Percentiles rank a stretch among this genome's conserved stretches.
These are phyloP conservation scores for Drosophila mettleri DNA, from an alignment of 2,888 invertebrate species.

Conservation along the genomic window DNA sequence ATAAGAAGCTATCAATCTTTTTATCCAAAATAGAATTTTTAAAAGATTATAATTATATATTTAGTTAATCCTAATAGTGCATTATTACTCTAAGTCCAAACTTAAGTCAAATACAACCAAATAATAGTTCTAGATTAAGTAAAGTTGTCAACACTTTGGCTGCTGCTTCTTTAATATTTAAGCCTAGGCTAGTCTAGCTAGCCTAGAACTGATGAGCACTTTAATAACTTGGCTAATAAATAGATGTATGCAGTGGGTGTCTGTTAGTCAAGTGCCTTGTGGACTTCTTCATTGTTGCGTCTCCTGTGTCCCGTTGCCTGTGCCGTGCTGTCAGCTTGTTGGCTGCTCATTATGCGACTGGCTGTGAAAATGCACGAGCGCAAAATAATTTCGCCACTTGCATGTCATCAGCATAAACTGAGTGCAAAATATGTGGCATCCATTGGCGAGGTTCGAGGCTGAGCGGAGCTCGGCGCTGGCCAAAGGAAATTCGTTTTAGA, in stretches of 20 bases:
- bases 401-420: slow-evolving; percentile 84
- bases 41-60: too few relatives aligned
- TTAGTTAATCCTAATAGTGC: too few relatives aligned
- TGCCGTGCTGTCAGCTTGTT: slow-evolving; percentile 60
- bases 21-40: too few relatives aligned
- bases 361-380: slow-evolving; percentile 62
- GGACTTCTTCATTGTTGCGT: slow-evolving; percentile 13
- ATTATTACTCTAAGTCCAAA: too few relatives aligned
- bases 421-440: slow-evolving; percentile 80
- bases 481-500: slow-evolving; percentile 72
- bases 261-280: slow-evolving; percentile 1
- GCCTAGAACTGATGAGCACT: slow-evolving; percentile 7
- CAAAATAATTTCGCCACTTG: slow-evolving; percentile 80
- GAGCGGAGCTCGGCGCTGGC: slow-evolving; percentile 25
- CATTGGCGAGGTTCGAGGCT: slow-evolving; percentile 37
- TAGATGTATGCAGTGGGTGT: slow-evolving; percentile 5
- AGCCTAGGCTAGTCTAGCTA: too few relatives aligned
- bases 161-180: neutral
- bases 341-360: slow-evolving; percentile 81
- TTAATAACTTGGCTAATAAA: slow-evolving; percentile 16
- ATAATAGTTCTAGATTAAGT: too few relatives aligned
- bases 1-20: too few relatives aligned
- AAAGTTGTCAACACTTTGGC: too few relatives aligned
- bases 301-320: slow-evolving; percentile 27
- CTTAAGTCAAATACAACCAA: too few relatives aligned